Percentiles rank a stretch among this genome's conserved stretches.
Conservation (phyloP, 2,888 invertebrate species). For the Microctonus hyperodae region DNA sequence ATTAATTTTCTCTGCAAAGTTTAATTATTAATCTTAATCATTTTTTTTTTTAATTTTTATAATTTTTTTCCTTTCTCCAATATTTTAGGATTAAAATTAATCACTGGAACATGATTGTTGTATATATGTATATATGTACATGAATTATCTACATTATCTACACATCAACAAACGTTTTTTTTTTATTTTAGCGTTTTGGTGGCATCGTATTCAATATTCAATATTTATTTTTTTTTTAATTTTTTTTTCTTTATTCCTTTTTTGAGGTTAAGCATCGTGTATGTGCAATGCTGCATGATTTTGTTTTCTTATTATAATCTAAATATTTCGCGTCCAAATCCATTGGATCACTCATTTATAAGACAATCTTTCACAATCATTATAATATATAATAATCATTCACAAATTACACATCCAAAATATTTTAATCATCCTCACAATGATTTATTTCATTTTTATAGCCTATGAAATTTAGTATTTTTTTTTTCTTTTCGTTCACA, state of each 20-base stretch:
- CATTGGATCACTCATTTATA: slow-evolving; percentile 24
- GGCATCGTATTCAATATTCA: slow-evolving; percentile 39
- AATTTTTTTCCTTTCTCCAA: slow-evolving; percentile 21
- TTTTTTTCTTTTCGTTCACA: not conserved
- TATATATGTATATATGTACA: slow-evolving; percentile 45
- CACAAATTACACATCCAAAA: slow-evolving; percentile 23
- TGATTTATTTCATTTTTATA: not conserved
- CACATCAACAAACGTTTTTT: slow-evolving; percentile 63
- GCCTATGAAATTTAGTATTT: not conserved
- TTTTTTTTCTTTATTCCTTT: slow-evolving; percentile 26
- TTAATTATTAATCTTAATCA: not conserved
- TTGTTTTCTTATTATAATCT: not conserved
- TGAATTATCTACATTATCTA: slow-evolving; percentile 64
- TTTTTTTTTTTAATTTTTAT: no score
- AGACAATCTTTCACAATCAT: slow-evolving; percentile 34
- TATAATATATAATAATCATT: slow-evolving; percentile 25
- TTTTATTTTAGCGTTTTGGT: slow-evolving; percentile 45
- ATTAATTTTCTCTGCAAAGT: not conserved
- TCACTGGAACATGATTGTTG: slow-evolving; percentile 34
- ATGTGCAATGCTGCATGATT: slow-evolving; percentile 26
- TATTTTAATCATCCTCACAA: slow-evolving; percentile 26
- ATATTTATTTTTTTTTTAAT: slow-evolving; percentile 30
- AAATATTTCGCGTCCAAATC: slow-evolving; percentile 20
- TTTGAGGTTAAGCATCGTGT: slow-evolving; percentile 25
- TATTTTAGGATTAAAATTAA: slow-evolving; percentile 35